Conservation (phyloP, 1,140 invertebrate species). For the Pomacea maculata region DNA sequence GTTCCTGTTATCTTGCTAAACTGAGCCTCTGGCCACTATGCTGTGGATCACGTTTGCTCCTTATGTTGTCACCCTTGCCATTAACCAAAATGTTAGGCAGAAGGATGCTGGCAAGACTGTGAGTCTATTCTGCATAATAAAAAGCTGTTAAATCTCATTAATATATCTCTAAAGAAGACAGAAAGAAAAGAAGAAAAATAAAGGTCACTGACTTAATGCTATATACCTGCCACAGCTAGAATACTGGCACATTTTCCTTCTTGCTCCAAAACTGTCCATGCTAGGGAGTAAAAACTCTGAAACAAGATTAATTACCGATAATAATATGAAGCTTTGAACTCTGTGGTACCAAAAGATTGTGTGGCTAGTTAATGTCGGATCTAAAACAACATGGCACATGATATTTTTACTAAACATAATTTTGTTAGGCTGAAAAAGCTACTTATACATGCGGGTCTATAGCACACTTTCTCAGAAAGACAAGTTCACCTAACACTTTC, state of each 20-base stretch:
- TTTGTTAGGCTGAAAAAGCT: too few relatives aligned
- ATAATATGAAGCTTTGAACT: not conserved
- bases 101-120: too few relatives aligned
- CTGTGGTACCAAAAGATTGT: not conserved
- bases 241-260: constrained; percentile 57
- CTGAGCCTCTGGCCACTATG: not conserved
- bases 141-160: too few relatives aligned
- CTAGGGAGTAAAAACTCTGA: constrained; percentile 66
- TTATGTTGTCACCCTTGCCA: too few relatives aligned
- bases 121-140: too few relatives aligned
- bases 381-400: not conserved
- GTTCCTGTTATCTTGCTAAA: not conserved
- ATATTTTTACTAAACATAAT: too few relatives aligned
- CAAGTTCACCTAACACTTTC: too few relatives aligned
- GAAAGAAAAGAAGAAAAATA: not conserved
- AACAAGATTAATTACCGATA: constrained; percentile 17
- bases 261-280: constrained; percentile 65
- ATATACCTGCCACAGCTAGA: constrained; percentile 65
- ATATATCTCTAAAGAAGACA: not conserved
- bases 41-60: too few relatives aligned
- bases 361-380: not conserved
- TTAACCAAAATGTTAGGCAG: too few relatives aligned
- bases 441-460: too few relatives aligned
- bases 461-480: too few relatives aligned
- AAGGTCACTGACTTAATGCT: not conserved